A percentile compares a stretch with the other conserved stretches of the same genome.
Conservation (phyloP, 2,797 vertebrate genomes). For the Parambassis ranga region DNA sequence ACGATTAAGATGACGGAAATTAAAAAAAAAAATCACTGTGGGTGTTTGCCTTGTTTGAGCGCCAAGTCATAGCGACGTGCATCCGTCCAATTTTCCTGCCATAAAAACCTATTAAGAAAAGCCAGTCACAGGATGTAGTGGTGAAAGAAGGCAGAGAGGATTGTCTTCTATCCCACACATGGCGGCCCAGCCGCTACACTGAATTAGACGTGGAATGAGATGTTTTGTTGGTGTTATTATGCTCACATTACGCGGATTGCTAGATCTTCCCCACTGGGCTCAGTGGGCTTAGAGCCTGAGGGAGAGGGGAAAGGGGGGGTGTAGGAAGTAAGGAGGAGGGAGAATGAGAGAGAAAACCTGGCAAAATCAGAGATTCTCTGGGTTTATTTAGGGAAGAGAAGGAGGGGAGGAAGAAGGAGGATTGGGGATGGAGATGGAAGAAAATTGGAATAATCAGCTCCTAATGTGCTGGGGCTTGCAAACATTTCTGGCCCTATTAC, state of each 20-base stretch:
- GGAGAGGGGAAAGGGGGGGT: background rate
- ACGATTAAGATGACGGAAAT: slow-evolving; percentile 7
- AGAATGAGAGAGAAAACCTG: slow-evolving; percentile 36
- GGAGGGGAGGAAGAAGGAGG: slow-evolving; percentile 7
- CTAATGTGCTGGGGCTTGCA: slow-evolving; percentile 58
- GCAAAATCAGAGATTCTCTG: slow-evolving; percentile 55
- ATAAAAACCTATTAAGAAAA: slow-evolving; percentile 39
- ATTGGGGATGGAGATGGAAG: slow-evolving; percentile 39
- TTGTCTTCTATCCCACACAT: slow-evolving; percentile 62
- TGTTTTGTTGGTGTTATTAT: slow-evolving; percentile 76
- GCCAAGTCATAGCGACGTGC: background rate
- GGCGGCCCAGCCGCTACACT: slow-evolving; percentile 44
- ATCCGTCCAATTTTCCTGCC: slow-evolving; percentile 11
- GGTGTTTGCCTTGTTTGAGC: slow-evolving; percentile 43
- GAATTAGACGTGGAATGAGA: slow-evolving; percentile 71
- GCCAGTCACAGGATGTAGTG: slow-evolving; percentile 25
- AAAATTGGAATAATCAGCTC: slow-evolving; percentile 59
- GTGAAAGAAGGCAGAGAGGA: slow-evolving; percentile 46
- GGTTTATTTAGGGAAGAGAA: slow-evolving; percentile 42
- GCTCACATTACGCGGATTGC: slow-evolving; percentile 77
- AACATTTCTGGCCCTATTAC: slow-evolving; percentile 49
- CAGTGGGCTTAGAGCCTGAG: slow-evolving; percentile 60
- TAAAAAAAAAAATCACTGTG: slow-evolving; percentile 14
- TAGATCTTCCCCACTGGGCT: slow-evolving; percentile 70
- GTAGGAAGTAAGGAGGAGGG: background rate